These are phyloP conservation scores for Lepilemur septentrionalis DNA, from an alignment of 2,797 vertebrate genomes.

Conservation along the genomic window DNA sequence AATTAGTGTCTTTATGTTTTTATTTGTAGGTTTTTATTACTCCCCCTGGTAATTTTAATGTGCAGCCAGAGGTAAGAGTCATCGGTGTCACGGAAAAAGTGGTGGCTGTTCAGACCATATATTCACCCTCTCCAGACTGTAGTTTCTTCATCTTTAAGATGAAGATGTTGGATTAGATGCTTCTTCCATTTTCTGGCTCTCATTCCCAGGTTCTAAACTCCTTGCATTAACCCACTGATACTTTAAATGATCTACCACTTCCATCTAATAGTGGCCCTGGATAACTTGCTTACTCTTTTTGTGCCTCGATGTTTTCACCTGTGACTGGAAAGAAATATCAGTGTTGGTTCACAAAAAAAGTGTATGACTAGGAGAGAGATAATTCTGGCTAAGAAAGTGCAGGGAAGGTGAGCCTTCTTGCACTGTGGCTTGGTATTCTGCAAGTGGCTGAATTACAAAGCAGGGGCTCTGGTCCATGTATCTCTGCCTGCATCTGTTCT, in stretches of 20 bases:
- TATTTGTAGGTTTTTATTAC: not conserved
- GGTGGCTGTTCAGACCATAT: not conserved
- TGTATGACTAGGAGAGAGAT: not conserved
- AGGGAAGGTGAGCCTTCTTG: not conserved
- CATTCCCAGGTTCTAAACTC: not conserved
- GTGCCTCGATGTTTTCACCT: not conserved
- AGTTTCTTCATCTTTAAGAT: not conserved
- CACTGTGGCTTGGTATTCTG: not conserved
- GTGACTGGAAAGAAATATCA: not conserved
- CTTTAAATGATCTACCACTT: not conserved
- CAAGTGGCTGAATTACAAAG: not conserved
- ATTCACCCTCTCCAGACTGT: not conserved
- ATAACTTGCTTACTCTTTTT: not conserved
- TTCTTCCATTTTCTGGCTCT: not conserved
- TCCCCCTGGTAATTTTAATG: not conserved
- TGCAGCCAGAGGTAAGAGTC: not conserved
- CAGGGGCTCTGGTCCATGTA: not conserved
- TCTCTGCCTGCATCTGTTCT: not conserved
- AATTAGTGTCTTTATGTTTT: not conserved
- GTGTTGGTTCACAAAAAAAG: not conserved
- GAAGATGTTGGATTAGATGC: not conserved
- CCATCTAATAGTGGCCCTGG: not conserved
- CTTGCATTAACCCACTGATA: not conserved
- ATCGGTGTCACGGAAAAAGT: not conserved
- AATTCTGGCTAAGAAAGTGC: not conserved